Evolutionary conservation across 2,888 invertebrate genomes (phyloP), one percentile per base, ranked within the genome.

Genomic region (Sialis fuliginosa): DNA sequence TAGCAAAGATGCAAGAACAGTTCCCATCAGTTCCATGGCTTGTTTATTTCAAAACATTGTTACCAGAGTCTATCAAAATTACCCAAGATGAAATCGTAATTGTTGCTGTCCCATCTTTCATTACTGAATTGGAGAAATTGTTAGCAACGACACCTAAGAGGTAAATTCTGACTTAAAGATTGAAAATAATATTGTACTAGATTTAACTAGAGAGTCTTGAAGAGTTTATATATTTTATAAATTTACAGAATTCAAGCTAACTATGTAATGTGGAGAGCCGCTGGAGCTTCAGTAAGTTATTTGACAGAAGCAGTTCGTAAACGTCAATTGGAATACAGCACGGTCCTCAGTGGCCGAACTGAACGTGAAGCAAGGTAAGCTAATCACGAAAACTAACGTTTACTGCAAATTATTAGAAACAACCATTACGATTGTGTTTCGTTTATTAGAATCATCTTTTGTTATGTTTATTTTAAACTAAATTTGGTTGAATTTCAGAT

Each of bases 221-320:
- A 22, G 22, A 22, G 22, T 22, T 2, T 4, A 22, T 4, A 22
- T 22, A 22, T 22, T 22, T 22, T 22, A 22, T 22, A 22, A 22
- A 22, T 35, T 51, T 56, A 9, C 58, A 77, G 85, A 51, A 70
- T 75, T 4, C 74, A 83, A 56, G 89, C 92, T 4, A 95, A 95
- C 68, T 95, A 95, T 60, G 79, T 89, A 54, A 77, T 92, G 77
- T 93, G 93, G 92, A 75, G 92, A 46, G 86, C 85, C 1, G 83
- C 87, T 0, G 81, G 81, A 1, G 81, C 84, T 5, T 81, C 87
- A 0, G 77, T 87, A 6, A 78, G 81, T 4, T 92, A 88, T 62
- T 67, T 93, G 51, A 82, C 79, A 0, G 87, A 90, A 45, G 74
- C 74, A 47, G 71, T 88, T 49, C 74, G 90, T 5, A 78, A 81